Evolutionary conservation across 2,797 vertebrate species (phyloP), one percentile per base, ranked within the genome.

Genomic region (Brotula barbata): DNA sequence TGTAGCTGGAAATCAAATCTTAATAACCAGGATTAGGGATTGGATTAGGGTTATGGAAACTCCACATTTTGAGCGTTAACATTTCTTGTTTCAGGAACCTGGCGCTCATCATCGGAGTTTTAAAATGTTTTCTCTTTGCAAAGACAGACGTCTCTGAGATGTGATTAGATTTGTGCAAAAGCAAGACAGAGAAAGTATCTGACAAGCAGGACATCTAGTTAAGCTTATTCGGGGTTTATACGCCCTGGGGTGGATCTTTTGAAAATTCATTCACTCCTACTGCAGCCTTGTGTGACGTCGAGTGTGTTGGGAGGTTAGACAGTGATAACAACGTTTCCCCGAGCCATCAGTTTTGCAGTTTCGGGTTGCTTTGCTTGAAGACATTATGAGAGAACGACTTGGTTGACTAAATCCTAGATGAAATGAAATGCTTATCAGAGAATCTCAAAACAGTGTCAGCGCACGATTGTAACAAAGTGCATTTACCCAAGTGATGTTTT

Each of bases 341-440:
- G 25, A 64, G 85, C 72, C 60, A 66, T 60, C 63, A 39, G 69
- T 58, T 82, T n/a, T n/a, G n/a, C n/a, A n/a, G n/a, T n/a, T n/a
- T 46, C 7, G 10, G 22, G 21, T 57, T 75, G 68, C 75, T 73
- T 77, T 28, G 42, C 68, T 81, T 78, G 65, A 20, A 72, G 64
- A 79, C 79, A 76, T 71, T 64, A 79, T 21, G 47, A 53, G 22
- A 54, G 77, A 66, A 71, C 58, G 48, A 71, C 65, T 3, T 33
- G 39, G 55, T 58, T 60, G 71, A 77, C 51, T 75, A 43, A 49
- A 58, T 70, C 41, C 59, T 48, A 75, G 58, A 83, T 60, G 61
- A 9, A 11, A 23, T 48, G 8, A 11, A 28, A 17, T 16, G 9
- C 15, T 10, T 31, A 7, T 28, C 4, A 28, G 25, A 28, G 25